Evolutionary conservation across 2,888 invertebrate genomes (phyloP), one percentile per base, ranked within the genome.

Genomic region (Eumerus sabulonum): DNA sequence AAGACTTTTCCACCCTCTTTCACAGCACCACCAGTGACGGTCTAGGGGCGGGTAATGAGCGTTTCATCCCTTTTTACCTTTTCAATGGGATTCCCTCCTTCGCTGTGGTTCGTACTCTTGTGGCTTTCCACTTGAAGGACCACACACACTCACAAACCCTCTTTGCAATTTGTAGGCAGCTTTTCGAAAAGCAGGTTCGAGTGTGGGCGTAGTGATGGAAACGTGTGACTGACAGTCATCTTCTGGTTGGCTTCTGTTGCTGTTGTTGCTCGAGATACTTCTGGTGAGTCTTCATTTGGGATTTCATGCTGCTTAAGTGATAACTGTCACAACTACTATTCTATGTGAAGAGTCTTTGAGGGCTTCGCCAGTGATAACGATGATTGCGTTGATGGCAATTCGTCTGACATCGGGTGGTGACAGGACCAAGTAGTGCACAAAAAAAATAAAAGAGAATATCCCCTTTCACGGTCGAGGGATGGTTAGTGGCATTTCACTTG

Each of bases 231-330:
- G 74, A 74, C 74, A 67, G 60, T 67, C 67, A 60, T 56, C 56
- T 74, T 38, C 44, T 50, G 44, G 48, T 16, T n/a, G 14, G 42
- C 40, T 40, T 50, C 13, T 44, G 56, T 7, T 27, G 27, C 27
- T 27, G 7, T 27, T 27, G 27, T 27, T 27, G 7, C 27, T 27
- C 27, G 27, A 27, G 3, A 27, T 27, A 27, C 27, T 27, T 7
- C 27, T 27, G 27, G 3, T 9, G 62, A 44, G 45, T 44, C 51
- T 67, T 67, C 67, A 57, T 54, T 62, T 51, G 38, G 62, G 45
- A 67, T 67, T 74, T 62, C 36, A 57, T 50, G 38, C 38, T 62
- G 45, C 60, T 67, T 67, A 67, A 74, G 50, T 62, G 67, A 67
- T 74, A 56, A 62, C 66, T 67, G 67, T 67, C 67, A 56, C 45